Conservation (phyloP, 1,140 invertebrate genomes). For the Cyclina sinensis region DNA sequence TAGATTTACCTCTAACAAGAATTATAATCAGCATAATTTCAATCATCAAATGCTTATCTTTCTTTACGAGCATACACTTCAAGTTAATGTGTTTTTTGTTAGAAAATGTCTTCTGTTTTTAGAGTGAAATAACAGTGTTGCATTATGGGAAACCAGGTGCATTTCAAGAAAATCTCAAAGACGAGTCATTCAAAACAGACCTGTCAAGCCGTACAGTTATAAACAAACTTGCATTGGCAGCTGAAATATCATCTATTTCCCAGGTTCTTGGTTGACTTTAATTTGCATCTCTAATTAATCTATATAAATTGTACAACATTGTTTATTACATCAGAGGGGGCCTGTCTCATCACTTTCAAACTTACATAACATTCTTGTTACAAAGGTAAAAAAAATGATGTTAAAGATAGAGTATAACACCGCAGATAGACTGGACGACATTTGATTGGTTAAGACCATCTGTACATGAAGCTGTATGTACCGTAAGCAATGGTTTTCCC, state of each 20-base stretch:
- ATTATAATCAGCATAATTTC: slow-evolving; percentile 17
- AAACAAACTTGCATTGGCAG: background rate
- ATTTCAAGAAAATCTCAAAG: background rate
- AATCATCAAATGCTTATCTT: background rate
- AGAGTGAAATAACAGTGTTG: background rate
- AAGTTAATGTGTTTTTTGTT: slow-evolving; percentile 1
- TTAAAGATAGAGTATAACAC: no score
- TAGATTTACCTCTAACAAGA: background rate
- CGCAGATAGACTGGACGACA: no score
- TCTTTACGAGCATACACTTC: slow-evolving; percentile 16
- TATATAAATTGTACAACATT: background rate
- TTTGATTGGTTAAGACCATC: no score
- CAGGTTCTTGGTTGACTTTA: no score
- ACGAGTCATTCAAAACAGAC: background rate
- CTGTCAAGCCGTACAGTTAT: slow-evolving; percentile 4
- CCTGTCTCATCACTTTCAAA: no score
- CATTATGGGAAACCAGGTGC: slow-evolving; percentile 6
- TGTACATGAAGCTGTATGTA: no score
- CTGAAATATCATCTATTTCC: background rate
- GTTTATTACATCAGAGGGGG: background rate
- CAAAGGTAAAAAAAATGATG: no score
- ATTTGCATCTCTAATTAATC: no score
- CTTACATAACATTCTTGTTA: no score
- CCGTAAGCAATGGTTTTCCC: no score
- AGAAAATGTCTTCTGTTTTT: slow-evolving; percentile 2